These are phyloP conservation scores for Rambutsinella grinnellia DNA, from an alignment of 2,888 invertebrate species.

Conservation along the genomic window DNA sequence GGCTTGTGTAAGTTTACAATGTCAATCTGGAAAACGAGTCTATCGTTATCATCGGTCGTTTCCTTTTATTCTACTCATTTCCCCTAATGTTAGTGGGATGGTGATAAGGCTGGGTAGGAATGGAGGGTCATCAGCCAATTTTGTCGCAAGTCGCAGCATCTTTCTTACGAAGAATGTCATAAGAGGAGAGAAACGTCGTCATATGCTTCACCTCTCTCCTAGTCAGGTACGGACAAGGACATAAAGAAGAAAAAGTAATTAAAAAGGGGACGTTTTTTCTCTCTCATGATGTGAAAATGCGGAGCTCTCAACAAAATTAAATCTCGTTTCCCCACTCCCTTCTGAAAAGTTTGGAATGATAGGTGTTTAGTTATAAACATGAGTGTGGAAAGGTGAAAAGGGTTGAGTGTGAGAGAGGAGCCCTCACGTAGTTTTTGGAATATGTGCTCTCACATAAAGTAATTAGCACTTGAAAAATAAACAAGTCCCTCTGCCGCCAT, in stretches of 20 bases:
- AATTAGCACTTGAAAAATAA: conserved; percentile 40
- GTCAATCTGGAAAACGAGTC: conserved; percentile 15
- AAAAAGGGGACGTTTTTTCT: conserved; percentile 1
- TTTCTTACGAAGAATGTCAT: too few relatives aligned
- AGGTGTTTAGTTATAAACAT: neutral
- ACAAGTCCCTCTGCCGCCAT: conserved; percentile 32
- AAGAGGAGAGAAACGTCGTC: too few relatives aligned
- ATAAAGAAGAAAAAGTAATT: conserved; percentile 8
- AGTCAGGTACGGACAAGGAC: neutral
- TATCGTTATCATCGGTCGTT: conserved; percentile 27
- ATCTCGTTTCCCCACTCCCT: conserved; percentile 24
- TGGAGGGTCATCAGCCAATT: conserved; percentile 21
- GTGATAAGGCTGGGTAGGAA: neutral
- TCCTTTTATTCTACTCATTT: conserved; percentile 27
- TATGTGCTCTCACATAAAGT: conserved; percentile 9
- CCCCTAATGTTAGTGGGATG: conserved; percentile 18
- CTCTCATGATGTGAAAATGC: neutral
- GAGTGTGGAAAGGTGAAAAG: neutral
- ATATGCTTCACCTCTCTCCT: too few relatives aligned
- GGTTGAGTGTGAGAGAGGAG: neutral
- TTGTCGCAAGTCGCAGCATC: too few relatives aligned
- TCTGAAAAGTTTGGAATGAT: conserved; percentile 1
- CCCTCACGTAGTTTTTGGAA: neutral
- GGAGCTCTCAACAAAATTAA: conserved; percentile 32
- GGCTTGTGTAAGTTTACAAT: neutral